phyloP scores from a whole-genome alignment of 1,140 invertebrate genomes.

The Colletes gigas region DNA sequence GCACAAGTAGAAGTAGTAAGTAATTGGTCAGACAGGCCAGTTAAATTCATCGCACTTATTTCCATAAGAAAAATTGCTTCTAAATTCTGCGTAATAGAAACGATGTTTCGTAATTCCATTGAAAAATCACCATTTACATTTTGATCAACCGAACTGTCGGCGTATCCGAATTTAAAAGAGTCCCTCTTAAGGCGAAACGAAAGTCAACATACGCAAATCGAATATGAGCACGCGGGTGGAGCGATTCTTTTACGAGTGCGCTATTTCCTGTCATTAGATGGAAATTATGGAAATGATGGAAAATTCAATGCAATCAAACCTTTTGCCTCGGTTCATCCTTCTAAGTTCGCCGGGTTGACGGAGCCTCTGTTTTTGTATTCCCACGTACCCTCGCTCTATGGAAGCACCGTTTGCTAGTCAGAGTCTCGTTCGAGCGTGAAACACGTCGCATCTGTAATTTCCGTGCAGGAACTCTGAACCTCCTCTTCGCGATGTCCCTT shows the following conservation, averaged over 20 bases:
- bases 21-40: no score
- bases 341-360: conserved; percentile 1
- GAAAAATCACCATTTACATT: no score
- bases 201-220: no score
- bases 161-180: no score
- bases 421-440: conserved; percentile 57
- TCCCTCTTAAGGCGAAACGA: no score
- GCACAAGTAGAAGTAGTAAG: no score
- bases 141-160: no score
- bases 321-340: conserved; percentile 14
- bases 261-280: neutral
- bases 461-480: conserved; percentile 57
- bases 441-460: conserved; percentile 68
- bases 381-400: conserved; percentile 9
- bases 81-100: no score
- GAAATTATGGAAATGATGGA: conserved; percentile 16
- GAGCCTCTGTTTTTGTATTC: conserved; percentile 11
- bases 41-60: no score
- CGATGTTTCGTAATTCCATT: no score
- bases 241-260: neutral
- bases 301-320: conserved; percentile 22
- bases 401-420: conserved; percentile 43
- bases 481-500: conserved; percentile 28
- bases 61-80: no score
- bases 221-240: no score